A percentile compares a stretch with the other conserved stretches of the same genome.
These are phyloP conservation scores for Drosophila pruinosa DNA, from an alignment of 1,140 invertebrate species.

Conservation along the genomic window DNA sequence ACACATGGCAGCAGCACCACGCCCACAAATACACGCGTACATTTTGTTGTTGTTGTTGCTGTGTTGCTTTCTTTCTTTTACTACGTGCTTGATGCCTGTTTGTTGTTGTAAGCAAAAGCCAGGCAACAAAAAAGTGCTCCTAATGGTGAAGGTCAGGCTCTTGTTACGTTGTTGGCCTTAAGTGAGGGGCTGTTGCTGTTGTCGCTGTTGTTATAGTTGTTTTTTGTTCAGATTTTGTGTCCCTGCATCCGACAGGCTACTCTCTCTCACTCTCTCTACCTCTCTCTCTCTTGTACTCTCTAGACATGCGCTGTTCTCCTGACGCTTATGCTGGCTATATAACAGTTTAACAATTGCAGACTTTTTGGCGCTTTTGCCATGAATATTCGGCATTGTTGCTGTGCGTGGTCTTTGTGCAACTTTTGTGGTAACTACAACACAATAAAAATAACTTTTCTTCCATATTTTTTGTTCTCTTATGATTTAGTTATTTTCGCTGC, in stretches of 20 bases:
- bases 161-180: constrained; percentile 75
- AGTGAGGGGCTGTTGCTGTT: constrained; percentile 45
- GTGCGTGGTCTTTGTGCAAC: constrained; percentile 48
- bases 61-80: constrained; percentile 17
- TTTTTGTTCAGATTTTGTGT: constrained; percentile 10
- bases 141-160: constrained; percentile 75
- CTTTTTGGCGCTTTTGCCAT: constrained; percentile 60
- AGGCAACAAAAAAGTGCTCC: constrained; percentile 47
- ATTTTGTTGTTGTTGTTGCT: background rate
- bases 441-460: constrained; percentile 42
- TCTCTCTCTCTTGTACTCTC: constrained; percentile 18
- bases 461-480: constrained; percentile 13
- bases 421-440: constrained; percentile 50
- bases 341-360: constrained; percentile 72
- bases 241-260: constrained; percentile 55
- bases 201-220: constrained; percentile 29
- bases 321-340: constrained; percentile 42
- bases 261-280: constrained; percentile 1
- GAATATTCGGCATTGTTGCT: constrained; percentile 18
- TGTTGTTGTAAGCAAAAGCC: constrained; percentile 23
- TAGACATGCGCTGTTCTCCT: constrained; percentile 52
- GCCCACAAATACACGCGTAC: constrained; percentile 41
- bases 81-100: constrained; percentile 29
- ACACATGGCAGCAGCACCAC: constrained; percentile 14
- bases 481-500: constrained; percentile 34